Evolutionary conservation across 1,140 invertebrate genomes (phyloP), one percentile per base, ranked within the genome.

Genomic region (Ylistrum balloti): DNA sequence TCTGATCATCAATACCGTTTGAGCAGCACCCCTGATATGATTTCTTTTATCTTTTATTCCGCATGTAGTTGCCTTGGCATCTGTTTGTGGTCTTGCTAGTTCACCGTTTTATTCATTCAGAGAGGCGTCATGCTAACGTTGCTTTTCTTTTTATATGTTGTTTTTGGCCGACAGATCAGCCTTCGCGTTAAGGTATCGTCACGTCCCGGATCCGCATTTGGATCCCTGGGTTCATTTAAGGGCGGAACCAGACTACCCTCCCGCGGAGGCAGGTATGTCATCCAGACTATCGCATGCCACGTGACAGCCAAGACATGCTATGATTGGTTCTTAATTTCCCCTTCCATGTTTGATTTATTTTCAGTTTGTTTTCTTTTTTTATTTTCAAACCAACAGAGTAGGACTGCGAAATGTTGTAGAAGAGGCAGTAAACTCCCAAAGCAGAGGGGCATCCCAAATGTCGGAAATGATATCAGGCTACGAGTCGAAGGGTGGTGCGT

Each of bases 371-470:
- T 88, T 92, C 90, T 87, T 91, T 89, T 91, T 92, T 91, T 90
- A 48, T 91, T 88, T 91, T 90, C 22, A 88, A 88, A 87, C 90
- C 56, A 86, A 93, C 94, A 95, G 95, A 93, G 94, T 95, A 74
- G 95, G 95, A 85, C 90, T 95, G 93, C 93, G 94, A 88, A 91
- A 93, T 87, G 93, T 95, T 88, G 95, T 95, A 86, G 95, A 95
- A 92, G 93, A 94, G 91, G 93, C 94, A 2, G 93, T 95, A 56
- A 94, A 92, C 85, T 91, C 94, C 41, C 93, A 94, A 89, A 94
- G 93, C 90, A 87, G 90, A 87, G 95, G 94, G 38, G 94, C 91
- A 41, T 92, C 93, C 41, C 93, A 93, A 41, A 91, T 95, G 32
- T 94, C 93, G n/a, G 94, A 95, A 89, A 92, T 95, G 87, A 93